Conservation (phyloP, 2,113 vertebrate genomes). For the Anarrhichthys ocellatus region DNA sequence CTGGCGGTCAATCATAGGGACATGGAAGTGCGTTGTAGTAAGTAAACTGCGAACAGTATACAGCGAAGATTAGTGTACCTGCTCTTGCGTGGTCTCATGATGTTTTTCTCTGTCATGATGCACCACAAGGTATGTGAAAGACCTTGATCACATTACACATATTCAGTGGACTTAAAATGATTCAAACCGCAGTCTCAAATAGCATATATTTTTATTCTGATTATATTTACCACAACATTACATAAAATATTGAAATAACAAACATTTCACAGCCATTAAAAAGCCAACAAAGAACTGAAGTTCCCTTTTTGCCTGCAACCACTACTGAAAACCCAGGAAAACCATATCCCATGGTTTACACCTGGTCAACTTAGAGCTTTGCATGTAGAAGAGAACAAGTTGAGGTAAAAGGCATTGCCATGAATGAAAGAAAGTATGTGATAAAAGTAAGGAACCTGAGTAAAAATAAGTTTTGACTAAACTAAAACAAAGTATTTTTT, state of each 20-base stretch:
- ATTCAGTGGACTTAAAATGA: neutral
- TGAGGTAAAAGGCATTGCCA: neutral
- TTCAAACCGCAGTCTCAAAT: neutral
- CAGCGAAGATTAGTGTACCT: neutral
- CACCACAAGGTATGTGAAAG: constrained; percentile 29
- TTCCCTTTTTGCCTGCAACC: too few species aligned
- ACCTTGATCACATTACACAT: neutral
- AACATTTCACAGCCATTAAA: too few species aligned
- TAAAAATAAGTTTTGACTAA: neutral
- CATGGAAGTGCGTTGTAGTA: neutral
- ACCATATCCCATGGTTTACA: too few species aligned
- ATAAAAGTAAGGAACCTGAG: neutral
- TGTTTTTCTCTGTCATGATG: constrained; percentile 61
- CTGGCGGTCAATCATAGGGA: neutral
- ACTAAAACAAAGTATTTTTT: too few species aligned
- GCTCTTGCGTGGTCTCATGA: constrained; percentile 42
- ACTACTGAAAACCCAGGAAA: too few species aligned
- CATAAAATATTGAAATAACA: too few species aligned
- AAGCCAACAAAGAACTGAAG: too few species aligned
- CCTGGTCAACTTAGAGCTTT: too few species aligned
- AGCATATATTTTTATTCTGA: neutral
- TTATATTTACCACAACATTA: neutral
- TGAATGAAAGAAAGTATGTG: neutral
- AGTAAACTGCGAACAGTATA: too few species aligned
- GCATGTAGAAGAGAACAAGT: neutral